phyloP scores from a whole-genome alignment of 92 coral and sea anemone genomes.

The Ricordea florida region DNA sequence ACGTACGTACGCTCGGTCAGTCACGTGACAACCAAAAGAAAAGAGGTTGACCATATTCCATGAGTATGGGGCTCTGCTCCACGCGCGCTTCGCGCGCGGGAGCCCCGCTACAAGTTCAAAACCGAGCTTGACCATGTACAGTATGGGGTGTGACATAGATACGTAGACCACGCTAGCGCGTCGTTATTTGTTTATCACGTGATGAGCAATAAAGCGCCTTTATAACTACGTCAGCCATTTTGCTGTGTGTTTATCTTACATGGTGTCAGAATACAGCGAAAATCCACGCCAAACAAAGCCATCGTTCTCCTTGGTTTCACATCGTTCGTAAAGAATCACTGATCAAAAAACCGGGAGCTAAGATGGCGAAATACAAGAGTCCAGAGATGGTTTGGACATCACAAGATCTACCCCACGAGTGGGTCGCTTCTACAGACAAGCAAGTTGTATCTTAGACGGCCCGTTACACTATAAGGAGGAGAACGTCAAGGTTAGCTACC shows the following conservation, averaged over 20 bases:
- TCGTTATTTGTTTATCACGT: neutral
- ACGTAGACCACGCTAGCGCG: neutral
- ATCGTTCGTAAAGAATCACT: neutral
- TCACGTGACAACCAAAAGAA: no score
- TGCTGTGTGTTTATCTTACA: neutral
- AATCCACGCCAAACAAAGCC: neutral
- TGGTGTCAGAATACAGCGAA: neutral
- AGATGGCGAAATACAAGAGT: neutral
- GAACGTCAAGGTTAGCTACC: neutral
- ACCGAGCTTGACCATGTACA: no score
- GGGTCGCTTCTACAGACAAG: conserved; percentile 12
- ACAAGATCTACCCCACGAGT: conserved; percentile 3
- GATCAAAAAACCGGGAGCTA: no score
- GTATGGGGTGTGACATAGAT: conserved; percentile 6
- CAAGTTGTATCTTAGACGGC: neutral
- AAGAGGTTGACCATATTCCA: no score
- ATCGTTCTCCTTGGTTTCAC: neutral
- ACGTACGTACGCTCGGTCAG: no score
- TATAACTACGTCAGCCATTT: neutral
- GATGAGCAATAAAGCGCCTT: neutral
- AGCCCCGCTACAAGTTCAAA: no score
- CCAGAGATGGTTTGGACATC: neutral
- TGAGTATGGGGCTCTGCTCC: no score
- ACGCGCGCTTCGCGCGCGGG: no score
- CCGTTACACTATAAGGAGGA: conserved; percentile 6